Evolutionary conservation across 2,113 vertebrate species (phyloP).

Genomic region (Neoarius graeffei): DNA sequence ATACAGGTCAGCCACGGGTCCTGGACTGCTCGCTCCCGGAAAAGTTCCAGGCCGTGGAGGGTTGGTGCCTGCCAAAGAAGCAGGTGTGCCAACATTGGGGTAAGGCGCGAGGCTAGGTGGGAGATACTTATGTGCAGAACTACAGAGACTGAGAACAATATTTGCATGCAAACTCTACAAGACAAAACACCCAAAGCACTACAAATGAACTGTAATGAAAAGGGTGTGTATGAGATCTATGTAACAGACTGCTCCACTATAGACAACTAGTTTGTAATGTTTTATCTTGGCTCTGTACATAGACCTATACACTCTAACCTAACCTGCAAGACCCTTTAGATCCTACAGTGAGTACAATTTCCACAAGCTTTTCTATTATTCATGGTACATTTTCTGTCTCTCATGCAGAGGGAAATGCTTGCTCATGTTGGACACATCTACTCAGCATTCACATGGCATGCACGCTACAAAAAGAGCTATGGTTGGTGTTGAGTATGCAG

Average conservation of each 20-base stretch:
- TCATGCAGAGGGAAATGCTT: constrained; percentile 81
- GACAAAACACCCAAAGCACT: constrained; percentile 65
- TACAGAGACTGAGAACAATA: constrained; percentile 86
- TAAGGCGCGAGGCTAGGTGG: constrained; percentile 88
- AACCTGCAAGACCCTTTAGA: constrained; percentile 76
- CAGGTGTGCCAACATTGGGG: constrained; percentile 86
- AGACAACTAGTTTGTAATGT: not conserved
- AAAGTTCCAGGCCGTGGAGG: constrained; percentile 95
- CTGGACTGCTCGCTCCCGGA: constrained; percentile 95
- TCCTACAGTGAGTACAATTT: constrained; percentile 72
- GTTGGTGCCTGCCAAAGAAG: constrained; percentile 90
- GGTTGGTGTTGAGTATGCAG: constrained; percentile 69
- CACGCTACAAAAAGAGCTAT: constrained; percentile 81
- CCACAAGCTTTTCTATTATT: constrained; percentile 64
- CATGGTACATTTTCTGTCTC: constrained; percentile 69
- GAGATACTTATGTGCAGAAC: constrained; percentile 80
- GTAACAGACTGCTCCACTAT: not conserved
- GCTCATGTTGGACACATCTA: constrained; percentile 78
- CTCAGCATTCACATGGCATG: constrained; percentile 89
- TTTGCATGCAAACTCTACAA: constrained; percentile 73
- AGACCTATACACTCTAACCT: constrained; percentile 67
- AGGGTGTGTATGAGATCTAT: constrained; percentile 53
- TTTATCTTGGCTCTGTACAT: constrained; percentile 65
- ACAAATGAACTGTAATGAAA: constrained; percentile 65
- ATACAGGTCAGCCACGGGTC: constrained; percentile 83